Percentiles rank a stretch among this genome's conserved stretches.
These are phyloP conservation scores for Neostethus bicornis DNA, from an alignment of 2,797 vertebrate species.

Conservation along the genomic window DNA sequence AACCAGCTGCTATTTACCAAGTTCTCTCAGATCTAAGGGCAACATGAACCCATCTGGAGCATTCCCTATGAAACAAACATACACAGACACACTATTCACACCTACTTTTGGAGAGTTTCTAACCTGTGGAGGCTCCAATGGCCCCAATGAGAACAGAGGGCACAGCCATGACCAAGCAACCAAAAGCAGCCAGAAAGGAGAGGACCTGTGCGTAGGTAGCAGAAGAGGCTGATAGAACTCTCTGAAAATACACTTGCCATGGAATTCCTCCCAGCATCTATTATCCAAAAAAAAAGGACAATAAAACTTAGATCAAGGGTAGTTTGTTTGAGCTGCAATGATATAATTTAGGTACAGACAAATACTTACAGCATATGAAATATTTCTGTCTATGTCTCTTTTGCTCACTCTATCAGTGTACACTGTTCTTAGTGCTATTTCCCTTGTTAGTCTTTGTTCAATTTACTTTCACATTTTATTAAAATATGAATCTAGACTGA, in stretches of 20 bases:
- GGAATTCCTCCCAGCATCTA: slow-evolving; percentile 96
- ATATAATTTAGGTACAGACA: neutral
- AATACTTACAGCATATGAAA: neutral
- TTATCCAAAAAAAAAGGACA: slow-evolving; percentile 20
- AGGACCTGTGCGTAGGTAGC: slow-evolving; percentile 96
- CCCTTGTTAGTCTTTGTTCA: too few species aligned
- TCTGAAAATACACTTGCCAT: slow-evolving; percentile 98
- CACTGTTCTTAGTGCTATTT: neutral
- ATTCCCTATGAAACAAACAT: slow-evolving; percentile 23
- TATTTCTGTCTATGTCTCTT: neutral
- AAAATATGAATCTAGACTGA: too few species aligned
- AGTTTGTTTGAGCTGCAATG: neutral
- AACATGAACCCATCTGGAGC: slow-evolving; percentile 55
- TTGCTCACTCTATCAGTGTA: neutral
- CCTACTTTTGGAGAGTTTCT: slow-evolving; percentile 22
- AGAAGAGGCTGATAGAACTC: slow-evolving; percentile 95
- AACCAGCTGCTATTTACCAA: slow-evolving; percentile 84
- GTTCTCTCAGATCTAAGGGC: slow-evolving; percentile 75
- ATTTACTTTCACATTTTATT: too few species aligned
- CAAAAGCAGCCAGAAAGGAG: slow-evolving; percentile 94
- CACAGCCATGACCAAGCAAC: slow-evolving; percentile 95
- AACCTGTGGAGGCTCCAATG: slow-evolving; percentile 96
- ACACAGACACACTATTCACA: slow-evolving; percentile 30
- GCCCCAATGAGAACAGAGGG: slow-evolving; percentile 94
- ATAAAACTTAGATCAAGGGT: neutral